phyloP scores from a whole-genome alignment of 2,797 vertebrate species.

The Danionella dracula region DNA sequence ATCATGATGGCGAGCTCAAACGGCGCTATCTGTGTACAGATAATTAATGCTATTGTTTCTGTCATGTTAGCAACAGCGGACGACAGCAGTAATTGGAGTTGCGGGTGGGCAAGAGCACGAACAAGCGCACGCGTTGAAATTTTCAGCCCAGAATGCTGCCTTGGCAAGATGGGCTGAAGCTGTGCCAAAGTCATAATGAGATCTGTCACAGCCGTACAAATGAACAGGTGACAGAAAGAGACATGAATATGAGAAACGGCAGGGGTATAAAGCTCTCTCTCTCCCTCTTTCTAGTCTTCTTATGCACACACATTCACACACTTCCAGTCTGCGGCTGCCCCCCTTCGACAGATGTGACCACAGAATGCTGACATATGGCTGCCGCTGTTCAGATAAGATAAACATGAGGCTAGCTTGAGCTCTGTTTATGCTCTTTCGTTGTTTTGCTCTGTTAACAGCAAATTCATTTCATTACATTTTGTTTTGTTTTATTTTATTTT shows the following conservation, averaged over 20 bases:
- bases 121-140: constrained; percentile 43
- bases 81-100: constrained; percentile 36
- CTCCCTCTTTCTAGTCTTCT: not conserved
- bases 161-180: constrained; percentile 72
- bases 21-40: constrained; percentile 13
- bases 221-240: constrained; percentile 70
- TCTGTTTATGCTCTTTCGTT: constrained; percentile 10
- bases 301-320: constrained; percentile 26
- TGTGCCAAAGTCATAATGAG: constrained; percentile 73
- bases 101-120: constrained; percentile 9
- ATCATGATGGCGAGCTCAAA: not conserved
- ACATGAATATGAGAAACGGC: constrained; percentile 42
- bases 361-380: constrained; percentile 49
- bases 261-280: constrained; percentile 16
- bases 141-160: constrained; percentile 66
- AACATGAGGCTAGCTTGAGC: constrained; percentile 33
- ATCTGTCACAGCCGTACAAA: constrained; percentile 73
- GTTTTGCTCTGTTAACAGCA: not conserved
- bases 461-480: not conserved
- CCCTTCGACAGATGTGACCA: constrained; percentile 47
- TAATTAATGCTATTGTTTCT: constrained; percentile 38
- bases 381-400: constrained; percentile 36
- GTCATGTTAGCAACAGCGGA: constrained; percentile 42
- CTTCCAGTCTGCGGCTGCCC: constrained; percentile 33
- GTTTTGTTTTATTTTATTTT: not conserved